Evolutionary conservation across 1,140 invertebrate genomes (phyloP).

Genomic region (Mizuhopecten yessoensis): DNA sequence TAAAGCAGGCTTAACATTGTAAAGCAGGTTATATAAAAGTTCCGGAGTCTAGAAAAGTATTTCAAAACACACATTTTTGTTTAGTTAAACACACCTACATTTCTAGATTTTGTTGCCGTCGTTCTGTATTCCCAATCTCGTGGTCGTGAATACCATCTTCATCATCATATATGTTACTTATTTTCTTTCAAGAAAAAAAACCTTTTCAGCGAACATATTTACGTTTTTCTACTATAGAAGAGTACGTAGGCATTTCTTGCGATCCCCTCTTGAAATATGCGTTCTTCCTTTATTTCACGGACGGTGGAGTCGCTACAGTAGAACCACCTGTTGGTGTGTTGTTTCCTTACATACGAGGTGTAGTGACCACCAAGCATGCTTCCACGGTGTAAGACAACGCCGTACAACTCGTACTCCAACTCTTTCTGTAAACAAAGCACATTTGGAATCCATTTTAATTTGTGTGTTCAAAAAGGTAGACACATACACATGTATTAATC

Average conservation of each 20-base stretch:
- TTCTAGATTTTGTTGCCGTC: too few relatives aligned
- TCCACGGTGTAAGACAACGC: background rate
- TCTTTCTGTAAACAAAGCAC: background rate
- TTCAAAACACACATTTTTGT: too few relatives aligned
- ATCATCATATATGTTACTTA: too few relatives aligned
- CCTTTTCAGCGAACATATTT: background rate
- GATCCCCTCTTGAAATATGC: background rate
- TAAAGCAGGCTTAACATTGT: too few relatives aligned
- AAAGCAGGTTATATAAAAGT: too few relatives aligned
- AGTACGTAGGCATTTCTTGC: background rate
- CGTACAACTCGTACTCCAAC: slow-evolving; percentile 8
- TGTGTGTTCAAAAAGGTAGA: background rate
- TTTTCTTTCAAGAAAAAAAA: too few relatives aligned
- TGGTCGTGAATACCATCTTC: too few relatives aligned
- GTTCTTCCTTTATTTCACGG: background rate
- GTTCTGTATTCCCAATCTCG: too few relatives aligned
- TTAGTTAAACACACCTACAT: too few relatives aligned
- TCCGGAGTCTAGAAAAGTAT: too few relatives aligned
- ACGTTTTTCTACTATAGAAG: background rate
- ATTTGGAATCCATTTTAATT: background rate
- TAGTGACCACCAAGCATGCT: background rate
- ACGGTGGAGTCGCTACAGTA: background rate
- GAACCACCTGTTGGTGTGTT: background rate
- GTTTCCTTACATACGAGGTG: background rate
- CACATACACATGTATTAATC: too few relatives aligned